These are phyloP conservation scores for Sterrhoptilus dennistouni DNA, from an alignment of 2,113 vertebrate genomes.

Conservation along the genomic window DNA sequence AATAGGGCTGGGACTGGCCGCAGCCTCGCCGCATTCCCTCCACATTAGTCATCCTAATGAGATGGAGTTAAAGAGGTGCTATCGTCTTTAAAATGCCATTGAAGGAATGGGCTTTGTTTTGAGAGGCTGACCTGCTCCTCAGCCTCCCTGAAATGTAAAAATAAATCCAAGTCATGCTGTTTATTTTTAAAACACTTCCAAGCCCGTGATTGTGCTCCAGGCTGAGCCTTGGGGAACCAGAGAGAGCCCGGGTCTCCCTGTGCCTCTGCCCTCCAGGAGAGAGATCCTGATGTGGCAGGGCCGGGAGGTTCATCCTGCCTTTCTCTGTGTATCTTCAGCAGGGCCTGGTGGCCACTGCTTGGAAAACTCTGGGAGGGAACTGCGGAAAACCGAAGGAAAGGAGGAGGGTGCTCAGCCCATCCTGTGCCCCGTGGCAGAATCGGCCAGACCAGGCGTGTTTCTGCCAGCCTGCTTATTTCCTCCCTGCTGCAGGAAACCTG, in stretches of 20 bases:
- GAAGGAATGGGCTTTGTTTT: conserved; percentile 7
- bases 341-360: neutral
- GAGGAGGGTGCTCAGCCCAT: neutral
- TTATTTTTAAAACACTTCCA: conserved; percentile 18
- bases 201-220: neutral
- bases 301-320: accelerated
- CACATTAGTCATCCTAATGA: neutral
- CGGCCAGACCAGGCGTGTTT: neutral
- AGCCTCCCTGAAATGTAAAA: conserved; percentile 29
- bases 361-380: neutral
- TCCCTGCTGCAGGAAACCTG: neutral
- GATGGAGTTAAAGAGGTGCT: neutral
- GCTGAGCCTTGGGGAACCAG: neutral
- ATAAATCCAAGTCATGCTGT: neutral
- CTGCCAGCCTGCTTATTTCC: neutral
- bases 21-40: neutral
- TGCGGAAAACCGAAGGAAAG: neutral
- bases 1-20: neutral
- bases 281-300: neutral
- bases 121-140: neutral
- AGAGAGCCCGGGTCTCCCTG: accelerated
- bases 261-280: neutral
- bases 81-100: conserved; percentile 16
- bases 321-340: neutral
- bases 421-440: neutral